Percentiles rank a stretch among this genome's conserved stretches.
Evolutionary conservation across 2,888 invertebrate genomes (phyloP).

Genomic region (Drosophila incognita): DNA sequence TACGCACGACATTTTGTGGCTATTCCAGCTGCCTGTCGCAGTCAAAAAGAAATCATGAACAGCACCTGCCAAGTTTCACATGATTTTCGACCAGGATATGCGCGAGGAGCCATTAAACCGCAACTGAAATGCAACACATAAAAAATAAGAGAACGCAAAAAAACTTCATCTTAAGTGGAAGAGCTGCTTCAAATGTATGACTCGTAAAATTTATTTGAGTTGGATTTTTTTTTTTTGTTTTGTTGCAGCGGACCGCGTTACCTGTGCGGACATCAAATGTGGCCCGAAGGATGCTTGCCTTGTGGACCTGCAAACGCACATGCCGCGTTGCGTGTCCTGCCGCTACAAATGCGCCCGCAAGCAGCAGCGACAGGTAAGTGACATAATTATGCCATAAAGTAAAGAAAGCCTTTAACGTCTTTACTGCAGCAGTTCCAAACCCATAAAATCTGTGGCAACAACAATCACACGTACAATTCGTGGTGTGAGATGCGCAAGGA

Average conservation of each 20-base stretch:
- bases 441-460: slow-evolving; percentile 89
- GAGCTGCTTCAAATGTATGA: slow-evolving; percentile 52
- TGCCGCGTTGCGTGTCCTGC: slow-evolving; percentile 91
- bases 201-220: slow-evolving; percentile 55
- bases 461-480: slow-evolving; percentile 90
- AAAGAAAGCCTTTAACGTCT: slow-evolving; percentile 7
- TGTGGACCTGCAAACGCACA: slow-evolving; percentile 87
- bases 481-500: slow-evolving; percentile 93
- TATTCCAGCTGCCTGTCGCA: slow-evolving; percentile 17
- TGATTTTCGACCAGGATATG: slow-evolving; percentile 43
- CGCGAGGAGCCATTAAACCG: slow-evolving; percentile 56
- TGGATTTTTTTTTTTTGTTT: slow-evolving; percentile 7
- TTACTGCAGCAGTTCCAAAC: slow-evolving; percentile 72
- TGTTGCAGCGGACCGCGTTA: slow-evolving; percentile 87
- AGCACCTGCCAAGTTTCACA: slow-evolving; percentile 70
- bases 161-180: slow-evolving; percentile 30
- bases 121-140: slow-evolving; percentile 66
- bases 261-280: slow-evolving; percentile 89
- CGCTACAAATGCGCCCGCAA: slow-evolving; percentile 87
- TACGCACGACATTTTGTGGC: slow-evolving; percentile 5
- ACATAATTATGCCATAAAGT: background rate
- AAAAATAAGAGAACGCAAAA: slow-evolving; percentile 30
- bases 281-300: slow-evolving; percentile 89
- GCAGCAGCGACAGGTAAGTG: slow-evolving; percentile 77
- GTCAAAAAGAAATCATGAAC: slow-evolving; percentile 34